Percentiles rank a stretch among this genome's conserved stretches.
These are phyloP conservation scores for Tragelaphus eurycerus DNA, from an alignment of 2,797 vertebrate species.

Conservation along the genomic window DNA sequence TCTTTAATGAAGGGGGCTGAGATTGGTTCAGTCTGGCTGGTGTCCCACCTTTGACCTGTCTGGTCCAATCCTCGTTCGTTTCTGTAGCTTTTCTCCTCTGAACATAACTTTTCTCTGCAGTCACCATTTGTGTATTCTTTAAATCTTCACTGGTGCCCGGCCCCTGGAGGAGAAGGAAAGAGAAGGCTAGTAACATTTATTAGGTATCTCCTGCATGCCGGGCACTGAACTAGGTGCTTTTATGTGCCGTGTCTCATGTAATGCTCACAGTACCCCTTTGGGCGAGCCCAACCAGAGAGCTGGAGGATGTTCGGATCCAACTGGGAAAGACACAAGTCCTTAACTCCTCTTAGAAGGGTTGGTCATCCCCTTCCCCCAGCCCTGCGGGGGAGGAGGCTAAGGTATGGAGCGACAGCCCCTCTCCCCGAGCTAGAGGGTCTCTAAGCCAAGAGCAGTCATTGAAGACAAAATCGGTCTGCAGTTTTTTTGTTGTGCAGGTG, in stretches of 20 bases:
- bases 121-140: neutral
- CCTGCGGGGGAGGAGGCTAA: too few species aligned
- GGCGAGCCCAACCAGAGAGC: too few species aligned
- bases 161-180: neutral
- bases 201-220: neutral
- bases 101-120: neutral
- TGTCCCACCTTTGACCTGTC: neutral
- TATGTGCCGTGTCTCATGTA: accelerated
- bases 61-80: neutral
- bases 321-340: too few species aligned
- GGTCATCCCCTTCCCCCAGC: too few species aligned
- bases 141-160: neutral
- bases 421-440: too few species aligned
- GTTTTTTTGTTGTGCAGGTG: neutral
- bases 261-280: neutral
- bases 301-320: too few species aligned
- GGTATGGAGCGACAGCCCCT: too few species aligned
- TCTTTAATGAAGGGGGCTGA: neutral
- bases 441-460: neutral
- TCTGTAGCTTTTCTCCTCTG: neutral
- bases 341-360: too few species aligned
- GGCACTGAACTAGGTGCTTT: neutral
- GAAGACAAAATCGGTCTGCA: neutral
- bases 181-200: neutral
- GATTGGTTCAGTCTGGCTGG: neutral